These are phyloP conservation scores for Oceanodroma tethys DNA, from an alignment of 2,113 vertebrate genomes.

Conservation along the genomic window DNA sequence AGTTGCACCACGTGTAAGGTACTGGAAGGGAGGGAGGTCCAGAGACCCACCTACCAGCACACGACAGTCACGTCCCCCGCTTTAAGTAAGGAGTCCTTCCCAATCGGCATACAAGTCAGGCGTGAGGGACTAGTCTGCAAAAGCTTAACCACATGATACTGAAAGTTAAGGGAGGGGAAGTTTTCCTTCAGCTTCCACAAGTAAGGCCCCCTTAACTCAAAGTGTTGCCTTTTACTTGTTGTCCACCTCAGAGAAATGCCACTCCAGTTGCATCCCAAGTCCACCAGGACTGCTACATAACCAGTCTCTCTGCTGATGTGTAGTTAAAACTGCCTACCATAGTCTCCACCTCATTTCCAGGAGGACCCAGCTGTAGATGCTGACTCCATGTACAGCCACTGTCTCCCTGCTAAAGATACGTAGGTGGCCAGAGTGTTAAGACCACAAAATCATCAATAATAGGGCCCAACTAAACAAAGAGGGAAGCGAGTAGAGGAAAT, in stretches of 20 bases:
- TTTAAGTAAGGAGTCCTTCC: neutral
- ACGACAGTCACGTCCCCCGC: accelerated
- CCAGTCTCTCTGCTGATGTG: neutral
- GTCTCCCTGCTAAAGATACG: neutral
- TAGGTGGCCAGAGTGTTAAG: neutral
- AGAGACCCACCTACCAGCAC: neutral
- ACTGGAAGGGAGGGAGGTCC: accelerated
- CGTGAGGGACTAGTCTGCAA: neutral
- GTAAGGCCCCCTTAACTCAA: neutral
- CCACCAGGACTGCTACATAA: neutral
- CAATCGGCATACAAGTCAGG: accelerated
- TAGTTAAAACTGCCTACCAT: neutral
- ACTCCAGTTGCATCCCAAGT: neutral
- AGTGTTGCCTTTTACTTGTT: neutral
- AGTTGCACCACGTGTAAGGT: accelerated
- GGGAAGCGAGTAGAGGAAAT: neutral
- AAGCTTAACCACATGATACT: neutral
- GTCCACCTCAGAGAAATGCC: neutral
- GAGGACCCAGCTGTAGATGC: neutral
- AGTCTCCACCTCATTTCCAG: neutral
- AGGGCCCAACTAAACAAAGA: neutral
- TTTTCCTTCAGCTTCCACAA: neutral
- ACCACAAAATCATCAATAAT: neutral
- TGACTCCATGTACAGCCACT: neutral
- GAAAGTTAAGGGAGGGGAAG: neutral